These are phyloP conservation scores for Microcebus jonahi DNA, from an alignment of 2,113 vertebrate species.

Conservation along the genomic window DNA sequence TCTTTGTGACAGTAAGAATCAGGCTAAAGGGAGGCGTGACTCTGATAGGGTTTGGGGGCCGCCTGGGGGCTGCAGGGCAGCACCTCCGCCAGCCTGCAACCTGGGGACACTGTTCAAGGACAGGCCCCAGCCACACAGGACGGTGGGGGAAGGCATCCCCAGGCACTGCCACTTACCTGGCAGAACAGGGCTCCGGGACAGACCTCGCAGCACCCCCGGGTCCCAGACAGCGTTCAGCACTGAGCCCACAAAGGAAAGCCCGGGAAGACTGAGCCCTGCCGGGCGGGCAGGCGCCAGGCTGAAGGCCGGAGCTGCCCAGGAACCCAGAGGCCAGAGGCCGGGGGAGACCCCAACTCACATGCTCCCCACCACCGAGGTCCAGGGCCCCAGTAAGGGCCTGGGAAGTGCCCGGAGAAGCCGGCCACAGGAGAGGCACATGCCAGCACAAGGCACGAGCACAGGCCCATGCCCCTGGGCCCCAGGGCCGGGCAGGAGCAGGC, in stretches of 20 bases:
- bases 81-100: background rate
- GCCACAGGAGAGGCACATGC: background rate
- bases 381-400: background rate
- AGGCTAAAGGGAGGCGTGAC: background rate
- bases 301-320: background rate
- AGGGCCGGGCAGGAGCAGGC: background rate
- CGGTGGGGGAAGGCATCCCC: too few relatives aligned
- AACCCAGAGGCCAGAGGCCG: too few relatives aligned
- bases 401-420: background rate
- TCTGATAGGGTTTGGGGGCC: too few relatives aligned
- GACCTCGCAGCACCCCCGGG: background rate
- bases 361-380: background rate
- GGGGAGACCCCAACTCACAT: background rate
- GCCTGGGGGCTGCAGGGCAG: too few relatives aligned
- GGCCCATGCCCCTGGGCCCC: background rate
- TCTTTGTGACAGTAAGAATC: background rate
- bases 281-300: background rate
- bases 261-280: background rate
- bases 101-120: too few relatives aligned
- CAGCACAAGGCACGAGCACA: background rate
- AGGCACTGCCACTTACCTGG: too few relatives aligned
- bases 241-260: background rate
- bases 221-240: background rate
- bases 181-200: too few relatives aligned
- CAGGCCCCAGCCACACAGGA: too few relatives aligned